Percentiles rank a stretch among this genome's conserved stretches.
Conservation (phyloP, 2,888 invertebrate genomes). For the Prosapia bicincta region DNA sequence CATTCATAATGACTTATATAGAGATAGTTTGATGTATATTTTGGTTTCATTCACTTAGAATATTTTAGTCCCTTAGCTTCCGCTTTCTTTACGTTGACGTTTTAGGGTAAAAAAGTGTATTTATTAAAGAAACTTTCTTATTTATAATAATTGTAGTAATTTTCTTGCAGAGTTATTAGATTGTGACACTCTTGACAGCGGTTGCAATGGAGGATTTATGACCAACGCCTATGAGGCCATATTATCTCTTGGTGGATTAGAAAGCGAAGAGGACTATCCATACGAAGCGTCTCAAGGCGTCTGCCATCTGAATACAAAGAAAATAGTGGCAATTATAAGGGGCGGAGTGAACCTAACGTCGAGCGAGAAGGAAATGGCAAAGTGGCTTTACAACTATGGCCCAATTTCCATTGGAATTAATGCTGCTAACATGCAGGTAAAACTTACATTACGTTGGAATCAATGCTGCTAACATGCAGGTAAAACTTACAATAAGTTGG, state of each 20-base stretch:
- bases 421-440: slow-evolving; percentile 89
- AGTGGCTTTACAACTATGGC: slow-evolving; percentile 86
- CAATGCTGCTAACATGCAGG: too few species aligned
- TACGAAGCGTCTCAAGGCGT: slow-evolving; percentile 80
- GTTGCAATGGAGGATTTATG: slow-evolving; percentile 72
- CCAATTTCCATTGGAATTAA: slow-evolving; percentile 95
- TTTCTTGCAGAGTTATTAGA: slow-evolving; percentile 77
- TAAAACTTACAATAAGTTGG: too few species aligned
- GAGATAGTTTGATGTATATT: too few species aligned
- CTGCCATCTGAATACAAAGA: slow-evolving; percentile 66
- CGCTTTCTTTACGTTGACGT: too few species aligned
- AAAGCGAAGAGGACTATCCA: slow-evolving; percentile 86
- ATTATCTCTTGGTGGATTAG: slow-evolving; percentile 83
- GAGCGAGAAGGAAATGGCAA: slow-evolving; percentile 86
- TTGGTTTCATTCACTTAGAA: too few species aligned
- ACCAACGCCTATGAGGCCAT: slow-evolving; percentile 59
- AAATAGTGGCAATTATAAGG: slow-evolving; percentile 60
- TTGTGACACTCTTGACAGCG: slow-evolving; percentile 87
- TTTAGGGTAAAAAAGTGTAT: too few species aligned
- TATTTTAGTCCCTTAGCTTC: too few species aligned
- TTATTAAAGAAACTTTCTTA: too few species aligned
- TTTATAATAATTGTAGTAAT: too few species aligned
- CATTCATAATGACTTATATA: too few species aligned
- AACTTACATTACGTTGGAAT: too few species aligned
- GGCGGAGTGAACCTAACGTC: slow-evolving; percentile 82